Percentiles rank a stretch among this genome's conserved stretches.
These are phyloP conservation scores for Ornithorhynchus anatinus DNA, from an alignment of 2,113 vertebrate genomes.

Conservation along the genomic window DNA sequence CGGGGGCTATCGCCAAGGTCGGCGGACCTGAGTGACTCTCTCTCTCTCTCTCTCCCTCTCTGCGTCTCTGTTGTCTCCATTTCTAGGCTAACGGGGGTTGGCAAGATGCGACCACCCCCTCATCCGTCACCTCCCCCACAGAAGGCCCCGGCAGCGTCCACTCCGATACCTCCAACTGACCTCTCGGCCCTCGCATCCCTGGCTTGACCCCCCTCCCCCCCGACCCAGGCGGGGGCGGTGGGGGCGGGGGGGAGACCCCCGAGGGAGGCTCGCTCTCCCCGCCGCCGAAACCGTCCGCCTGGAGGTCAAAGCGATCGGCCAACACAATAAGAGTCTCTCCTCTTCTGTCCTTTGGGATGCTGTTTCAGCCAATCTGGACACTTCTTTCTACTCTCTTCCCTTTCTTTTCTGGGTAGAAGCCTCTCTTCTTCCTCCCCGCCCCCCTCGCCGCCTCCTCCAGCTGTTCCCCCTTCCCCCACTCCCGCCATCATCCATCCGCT, in stretches of 20 bases:
- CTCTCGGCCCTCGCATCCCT: conserved; percentile 78
- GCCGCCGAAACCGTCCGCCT: conserved; percentile 74
- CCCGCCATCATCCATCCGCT: conserved; percentile 13
- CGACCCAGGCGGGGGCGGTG: conserved; percentile 57
- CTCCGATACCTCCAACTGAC: conserved; percentile 99
- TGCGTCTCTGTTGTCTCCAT: not conserved
- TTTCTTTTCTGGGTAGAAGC: conserved; percentile 80
- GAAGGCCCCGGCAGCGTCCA: conserved; percentile 99
- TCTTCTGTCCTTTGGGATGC: conserved; percentile 78
- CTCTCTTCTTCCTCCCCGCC: conserved; percentile 60
- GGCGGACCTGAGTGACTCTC: not conserved
- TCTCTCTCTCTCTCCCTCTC: not conserved
- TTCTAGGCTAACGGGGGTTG: conserved; percentile 96
- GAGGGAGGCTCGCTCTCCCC: conserved; percentile 73
- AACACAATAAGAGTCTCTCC: conserved; percentile 75
- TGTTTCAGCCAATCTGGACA: conserved; percentile 80
- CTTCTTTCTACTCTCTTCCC: conserved; percentile 81
- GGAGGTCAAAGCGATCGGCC: conserved; percentile 77
- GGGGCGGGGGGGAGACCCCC: too few species aligned
- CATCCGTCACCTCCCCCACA: conserved; percentile 98
- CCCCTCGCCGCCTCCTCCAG: conserved; percentile 59
- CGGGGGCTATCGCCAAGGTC: not conserved
- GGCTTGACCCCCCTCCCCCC: conserved; percentile 66
- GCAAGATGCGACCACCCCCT: conserved; percentile 97
- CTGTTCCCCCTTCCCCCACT: conserved; percentile 18